phyloP scores from a whole-genome alignment of 2,888 invertebrate species.

The Andrena hattorfiana region DNA sequence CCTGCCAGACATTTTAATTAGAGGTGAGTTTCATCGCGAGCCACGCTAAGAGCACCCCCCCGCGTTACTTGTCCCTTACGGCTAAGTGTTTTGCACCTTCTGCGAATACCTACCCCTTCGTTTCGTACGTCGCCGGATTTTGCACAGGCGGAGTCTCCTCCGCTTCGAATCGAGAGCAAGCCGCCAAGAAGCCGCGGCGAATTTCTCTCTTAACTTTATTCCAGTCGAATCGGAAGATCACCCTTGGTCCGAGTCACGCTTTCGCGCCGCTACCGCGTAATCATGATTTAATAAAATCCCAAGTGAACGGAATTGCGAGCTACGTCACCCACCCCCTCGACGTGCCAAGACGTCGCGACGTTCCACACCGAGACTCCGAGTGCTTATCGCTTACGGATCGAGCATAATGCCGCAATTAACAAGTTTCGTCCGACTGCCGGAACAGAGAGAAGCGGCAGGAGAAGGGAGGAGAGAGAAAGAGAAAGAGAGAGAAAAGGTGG shows the following conservation, averaged over 20 bases:
- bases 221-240: background rate
- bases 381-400: conserved; percentile 64
- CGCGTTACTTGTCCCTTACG: conserved; percentile 58
- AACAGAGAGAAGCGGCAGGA: background rate
- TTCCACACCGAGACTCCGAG: conserved; percentile 36
- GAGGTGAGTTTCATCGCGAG: conserved; percentile 80
- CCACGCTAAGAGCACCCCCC: conserved; percentile 64
- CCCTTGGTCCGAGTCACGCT: too few species aligned
- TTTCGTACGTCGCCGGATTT: conserved; percentile 27
- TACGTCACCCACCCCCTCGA: background rate
- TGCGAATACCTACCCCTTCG: conserved; percentile 48
- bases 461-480: background rate
- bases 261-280: too few species aligned
- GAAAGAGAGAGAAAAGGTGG: conserved; percentile 18
- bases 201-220: background rate
- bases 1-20: conserved; percentile 84
- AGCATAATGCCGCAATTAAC: conserved; percentile 67
- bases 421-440: conserved; percentile 16
- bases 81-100: conserved; percentile 70
- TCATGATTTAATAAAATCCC: too few species aligned
- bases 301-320: background rate
- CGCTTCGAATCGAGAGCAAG: background rate
- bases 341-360: conserved; percentile 6
- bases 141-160: conserved; percentile 23
- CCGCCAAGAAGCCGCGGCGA: background rate